Evolutionary conservation across 2,888 invertebrate genomes (phyloP), one percentile per base, ranked within the genome.

Genomic region (Peribatodes rhomboidaria): DNA sequence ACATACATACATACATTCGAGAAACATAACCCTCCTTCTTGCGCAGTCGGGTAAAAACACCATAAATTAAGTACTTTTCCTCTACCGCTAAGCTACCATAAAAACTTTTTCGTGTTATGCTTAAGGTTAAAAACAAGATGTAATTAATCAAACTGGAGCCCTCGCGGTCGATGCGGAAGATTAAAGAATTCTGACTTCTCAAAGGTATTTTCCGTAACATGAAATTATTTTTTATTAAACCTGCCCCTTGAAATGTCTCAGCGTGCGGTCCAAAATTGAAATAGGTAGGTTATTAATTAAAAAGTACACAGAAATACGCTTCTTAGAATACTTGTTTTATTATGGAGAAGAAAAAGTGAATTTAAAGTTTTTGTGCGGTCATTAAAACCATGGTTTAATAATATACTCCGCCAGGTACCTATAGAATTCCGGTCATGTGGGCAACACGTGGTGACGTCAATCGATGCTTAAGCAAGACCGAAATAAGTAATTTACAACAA

Each of bases 141-240:
- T 74, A 73, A 76, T 76, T 76, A 76, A 76, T 59, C 59, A 59
- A 59, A 49, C 20, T 50, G 53, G 6, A 8, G 41, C 11, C 16
- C n/a, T 13, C 50, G 42, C 35, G 31, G 42, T 42, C 50, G 47
- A 47, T 14, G 47, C 35, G 37, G 11, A 42, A 50, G 49, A 41
- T 42, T 50, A 59, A 50, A 42, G n/a, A 52, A 50, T 39, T 33
- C 33, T 31, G 27, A 49, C 49, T 31, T 58, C 11, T 22, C 31
- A n/a, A 44, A 58, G 39, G 58, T 18, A 58, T 54, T 53, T 41
- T 27, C 33, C 14, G 20, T 35, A 14, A 14, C 16, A 11, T 54
- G 1, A 31, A 41, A 37, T 42, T 42, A 42, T 16, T 54, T 42
- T 54, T 31, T 42, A 37, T 41, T 53, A n/a, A 22, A 39, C 39